These are phyloP conservation scores for Hippoglossus hippoglossus DNA, from an alignment of 2,797 vertebrate genomes.

Conservation along the genomic window DNA sequence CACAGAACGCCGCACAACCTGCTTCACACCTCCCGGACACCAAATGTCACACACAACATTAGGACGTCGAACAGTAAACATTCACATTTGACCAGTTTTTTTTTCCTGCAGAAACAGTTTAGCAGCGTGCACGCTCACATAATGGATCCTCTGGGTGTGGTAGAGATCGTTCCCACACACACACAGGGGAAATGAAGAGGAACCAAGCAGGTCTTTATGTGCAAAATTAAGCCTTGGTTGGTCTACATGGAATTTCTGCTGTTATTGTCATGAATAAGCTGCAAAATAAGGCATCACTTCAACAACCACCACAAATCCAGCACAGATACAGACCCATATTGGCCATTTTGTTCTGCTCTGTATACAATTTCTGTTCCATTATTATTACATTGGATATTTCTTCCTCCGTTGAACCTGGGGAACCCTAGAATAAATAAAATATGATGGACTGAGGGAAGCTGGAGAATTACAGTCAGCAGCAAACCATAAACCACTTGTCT, in stretches of 20 bases:
- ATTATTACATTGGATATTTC: conserved; percentile 13
- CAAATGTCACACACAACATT: conserved; percentile 37
- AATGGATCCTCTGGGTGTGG: conserved; percentile 49
- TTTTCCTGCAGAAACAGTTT: conserved; percentile 30
- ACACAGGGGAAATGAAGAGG: conserved; percentile 2
- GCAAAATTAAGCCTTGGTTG: conserved; percentile 35
- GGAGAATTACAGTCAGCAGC: conserved; percentile 24
- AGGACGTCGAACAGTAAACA: conserved; percentile 33
- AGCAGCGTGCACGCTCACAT: conserved; percentile 22
- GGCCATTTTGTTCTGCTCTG: conserved; percentile 15
- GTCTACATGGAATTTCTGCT: conserved; percentile 27
- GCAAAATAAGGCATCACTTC: conserved; percentile 27
- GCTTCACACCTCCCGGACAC: conserved; percentile 38
- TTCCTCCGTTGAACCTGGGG: conserved; percentile 14
- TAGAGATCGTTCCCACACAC: conserved; percentile 40
- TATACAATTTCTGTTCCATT: conserved; percentile 11
- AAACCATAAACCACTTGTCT: conserved; percentile 58
- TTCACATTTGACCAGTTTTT: conserved; percentile 40
- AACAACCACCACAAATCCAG: conserved; percentile 3
- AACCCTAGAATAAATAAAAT: conserved; percentile 33
- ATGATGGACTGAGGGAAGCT: conserved; percentile 13
- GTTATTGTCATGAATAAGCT: conserved; percentile 48
- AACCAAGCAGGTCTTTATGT: conserved; percentile 10
- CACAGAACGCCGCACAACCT: conserved; percentile 23
- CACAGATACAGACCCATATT: background rate